phyloP scores from a whole-genome alignment of 2,888 invertebrate genomes.

The Omphaloscelis lunosa region DNA sequence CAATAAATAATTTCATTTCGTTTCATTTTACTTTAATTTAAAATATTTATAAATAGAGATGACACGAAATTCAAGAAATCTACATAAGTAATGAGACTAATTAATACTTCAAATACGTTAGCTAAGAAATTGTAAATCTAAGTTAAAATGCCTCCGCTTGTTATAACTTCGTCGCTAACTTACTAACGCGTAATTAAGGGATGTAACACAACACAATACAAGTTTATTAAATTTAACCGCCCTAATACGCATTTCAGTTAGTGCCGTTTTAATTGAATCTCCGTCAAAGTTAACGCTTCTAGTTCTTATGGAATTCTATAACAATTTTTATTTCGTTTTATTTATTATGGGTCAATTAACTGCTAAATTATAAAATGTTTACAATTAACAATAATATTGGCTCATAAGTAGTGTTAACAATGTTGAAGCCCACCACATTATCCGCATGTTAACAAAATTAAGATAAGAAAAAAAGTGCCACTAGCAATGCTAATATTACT shows the following conservation, averaged over 20 bases:
- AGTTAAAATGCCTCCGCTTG: conserved; percentile 4
- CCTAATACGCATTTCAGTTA: background rate
- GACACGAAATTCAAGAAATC: background rate
- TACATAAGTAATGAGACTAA: background rate
- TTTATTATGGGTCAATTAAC: no score
- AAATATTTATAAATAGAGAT: background rate
- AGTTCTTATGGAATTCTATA: background rate
- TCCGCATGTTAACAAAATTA: no score
- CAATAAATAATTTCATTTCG: no score
- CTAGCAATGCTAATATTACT: no score
- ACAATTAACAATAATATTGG: no score
- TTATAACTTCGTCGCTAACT: conserved; percentile 29
- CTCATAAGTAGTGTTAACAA: no score
- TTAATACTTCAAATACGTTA: background rate
- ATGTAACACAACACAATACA: conserved; percentile 31
- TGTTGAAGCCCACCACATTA: no score
- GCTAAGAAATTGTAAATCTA: conserved; percentile 7
- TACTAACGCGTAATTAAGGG: conserved; percentile 26
- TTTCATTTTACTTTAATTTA: background rate
- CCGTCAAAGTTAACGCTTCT: conserved; percentile 14
- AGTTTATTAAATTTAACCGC: conserved; percentile 5
- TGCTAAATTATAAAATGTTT: no score
- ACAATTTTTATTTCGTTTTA: no score
- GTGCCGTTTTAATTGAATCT: conserved; percentile 40
- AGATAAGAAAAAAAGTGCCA: no score